A percentile compares a stretch with the other conserved stretches of the same genome.
These are phyloP conservation scores for Pachypsylla venusta DNA, from an alignment of 1,140 invertebrate species.

Conservation along the genomic window DNA sequence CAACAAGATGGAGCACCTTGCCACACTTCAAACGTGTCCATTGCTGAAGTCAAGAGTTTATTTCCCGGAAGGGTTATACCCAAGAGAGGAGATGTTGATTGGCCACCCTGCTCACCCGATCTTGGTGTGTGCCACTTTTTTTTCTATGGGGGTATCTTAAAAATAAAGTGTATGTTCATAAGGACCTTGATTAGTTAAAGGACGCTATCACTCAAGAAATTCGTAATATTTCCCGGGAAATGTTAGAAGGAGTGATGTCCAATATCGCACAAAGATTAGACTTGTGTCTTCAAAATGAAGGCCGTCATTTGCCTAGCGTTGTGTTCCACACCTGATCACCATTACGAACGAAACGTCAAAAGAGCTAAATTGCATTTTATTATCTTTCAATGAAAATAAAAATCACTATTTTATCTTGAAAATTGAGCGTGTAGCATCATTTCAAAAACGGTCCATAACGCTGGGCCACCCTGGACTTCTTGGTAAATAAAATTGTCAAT, in stretches of 20 bases:
- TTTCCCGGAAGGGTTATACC: slow-evolving; percentile 24
- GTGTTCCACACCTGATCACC: slow-evolving; percentile 12
- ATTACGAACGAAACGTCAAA: slow-evolving; percentile 7
- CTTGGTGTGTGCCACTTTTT: slow-evolving; percentile 28
- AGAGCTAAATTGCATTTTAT: slow-evolving; percentile 8
- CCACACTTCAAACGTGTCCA: slow-evolving; percentile 24
- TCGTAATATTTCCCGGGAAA: slow-evolving; percentile 14
- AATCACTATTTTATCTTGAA: slow-evolving; percentile 10
- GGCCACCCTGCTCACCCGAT: slow-evolving; percentile 28
- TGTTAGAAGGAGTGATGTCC: slow-evolving; percentile 12
- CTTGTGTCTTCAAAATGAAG: slow-evolving; percentile 11
- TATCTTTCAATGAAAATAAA: not conserved
- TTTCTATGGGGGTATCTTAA: slow-evolving; percentile 24
- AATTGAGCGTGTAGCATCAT: slow-evolving; percentile 11
- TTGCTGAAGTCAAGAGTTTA: slow-evolving; percentile 20
- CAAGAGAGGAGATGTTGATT: slow-evolving; percentile 22
- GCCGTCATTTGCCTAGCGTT: slow-evolving; percentile 11
- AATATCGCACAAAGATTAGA: slow-evolving; percentile 14
- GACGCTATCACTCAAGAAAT: slow-evolving; percentile 22
- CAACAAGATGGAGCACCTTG: slow-evolving; percentile 23
- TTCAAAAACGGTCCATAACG: slow-evolving; percentile 1
- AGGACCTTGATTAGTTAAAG: slow-evolving; percentile 23
- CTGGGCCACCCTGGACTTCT: slow-evolving; percentile 9
- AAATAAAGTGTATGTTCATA: slow-evolving; percentile 23
- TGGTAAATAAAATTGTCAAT: too few relatives aligned